A percentile compares a stretch with the other conserved stretches of the same genome.
Evolutionary conservation across 1,140 invertebrate genomes (phyloP).

Genomic region (Micrasema minimum): DNA sequence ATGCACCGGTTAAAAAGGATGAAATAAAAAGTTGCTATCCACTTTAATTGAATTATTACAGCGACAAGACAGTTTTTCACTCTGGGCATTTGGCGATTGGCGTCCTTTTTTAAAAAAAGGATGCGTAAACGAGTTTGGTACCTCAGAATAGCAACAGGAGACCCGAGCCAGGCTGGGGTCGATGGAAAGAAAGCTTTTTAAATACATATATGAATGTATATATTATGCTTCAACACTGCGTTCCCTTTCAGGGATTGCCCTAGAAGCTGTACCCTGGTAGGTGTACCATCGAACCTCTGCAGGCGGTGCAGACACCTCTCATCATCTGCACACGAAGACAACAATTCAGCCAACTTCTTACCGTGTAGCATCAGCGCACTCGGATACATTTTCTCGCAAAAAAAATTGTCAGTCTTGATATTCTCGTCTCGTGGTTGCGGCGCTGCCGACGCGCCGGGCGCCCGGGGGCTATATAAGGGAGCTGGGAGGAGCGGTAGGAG

Average conservation of each 20-base stretch:
- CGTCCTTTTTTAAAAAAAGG: no score
- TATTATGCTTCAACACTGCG: slow-evolving; percentile 1
- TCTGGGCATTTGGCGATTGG: no score
- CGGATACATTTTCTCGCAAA: no score
- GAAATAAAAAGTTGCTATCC: no score
- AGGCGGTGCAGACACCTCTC: slow-evolving; percentile 10
- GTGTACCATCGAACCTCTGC: background rate
- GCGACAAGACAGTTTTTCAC: no score
- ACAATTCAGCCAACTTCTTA: background rate
- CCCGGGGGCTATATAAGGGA: slow-evolving; percentile 17
- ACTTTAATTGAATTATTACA: no score
- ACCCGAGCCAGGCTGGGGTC: background rate
- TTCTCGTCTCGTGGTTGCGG: slow-evolving; percentile 1
- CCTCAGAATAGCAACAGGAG: background rate
- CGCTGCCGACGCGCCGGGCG: slow-evolving; percentile 12
- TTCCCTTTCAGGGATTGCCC: background rate
- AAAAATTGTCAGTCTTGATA: background rate
- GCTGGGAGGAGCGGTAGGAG: slow-evolving; percentile 7
- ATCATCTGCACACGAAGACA: slow-evolving; percentile 3
- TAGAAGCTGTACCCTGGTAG: slow-evolving; percentile 25
- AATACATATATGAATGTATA: no score
- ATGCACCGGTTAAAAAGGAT: no score
- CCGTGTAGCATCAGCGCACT: background rate
- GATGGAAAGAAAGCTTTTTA: slow-evolving; percentile 3
- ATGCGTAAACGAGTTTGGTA: no score